phyloP scores from a whole-genome alignment of 1,140 invertebrate species.

The Globodera rostochiensis region DNA sequence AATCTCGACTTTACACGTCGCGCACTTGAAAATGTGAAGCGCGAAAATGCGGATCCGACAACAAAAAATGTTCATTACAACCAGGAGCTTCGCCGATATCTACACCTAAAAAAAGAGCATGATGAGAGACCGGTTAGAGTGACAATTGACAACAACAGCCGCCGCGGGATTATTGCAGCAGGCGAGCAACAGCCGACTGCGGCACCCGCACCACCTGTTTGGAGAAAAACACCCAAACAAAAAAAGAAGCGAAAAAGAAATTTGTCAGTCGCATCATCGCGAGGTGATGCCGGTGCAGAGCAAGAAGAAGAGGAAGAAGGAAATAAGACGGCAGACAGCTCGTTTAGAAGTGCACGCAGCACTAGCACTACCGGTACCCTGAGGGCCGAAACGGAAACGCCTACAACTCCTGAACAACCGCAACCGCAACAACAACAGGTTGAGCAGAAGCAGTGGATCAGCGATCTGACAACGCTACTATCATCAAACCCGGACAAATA shows the following conservation, averaged over 20 bases:
- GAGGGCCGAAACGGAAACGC: too few species aligned
- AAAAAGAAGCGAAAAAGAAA: conserved; percentile 15
- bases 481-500: conserved; percentile 9
- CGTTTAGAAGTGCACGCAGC: neutral
- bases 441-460: neutral
- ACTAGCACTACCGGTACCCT: neutral
- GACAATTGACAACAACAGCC: neutral
- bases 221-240: neutral
- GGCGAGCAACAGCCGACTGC: neutral
- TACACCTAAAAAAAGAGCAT: conserved; percentile 22
- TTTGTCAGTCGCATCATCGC: too few species aligned
- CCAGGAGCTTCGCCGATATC: conserved; percentile 16
- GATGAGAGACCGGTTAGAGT: conserved; percentile 22
- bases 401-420: neutral
- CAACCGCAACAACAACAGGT: too few species aligned
- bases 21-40: neutral
- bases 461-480: neutral
- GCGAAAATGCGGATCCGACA: neutral
- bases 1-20: conserved; percentile 17
- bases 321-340: neutral
- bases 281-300: neutral
- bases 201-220: neutral
- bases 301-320: too few species aligned
- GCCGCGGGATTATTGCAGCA: neutral
- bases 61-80: conserved; percentile 26